Evolutionary conservation across 1,140 invertebrate species (phyloP), one percentile per base, ranked within the genome.

Genomic region (Liolophura sinensis): DNA sequence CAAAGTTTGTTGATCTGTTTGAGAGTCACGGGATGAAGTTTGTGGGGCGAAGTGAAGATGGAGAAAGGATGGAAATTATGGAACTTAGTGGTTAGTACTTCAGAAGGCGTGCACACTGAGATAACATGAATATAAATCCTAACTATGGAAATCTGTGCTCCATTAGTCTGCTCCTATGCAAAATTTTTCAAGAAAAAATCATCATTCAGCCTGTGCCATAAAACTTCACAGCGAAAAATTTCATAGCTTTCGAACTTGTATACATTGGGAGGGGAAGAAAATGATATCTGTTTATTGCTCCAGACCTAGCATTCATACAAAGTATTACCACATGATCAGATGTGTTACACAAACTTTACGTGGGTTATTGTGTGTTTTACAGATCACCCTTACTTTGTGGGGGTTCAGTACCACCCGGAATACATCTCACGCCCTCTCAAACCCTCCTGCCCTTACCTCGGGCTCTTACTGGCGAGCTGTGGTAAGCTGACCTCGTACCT

Each of bases 361-460:
- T n/a, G 59, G n/a, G n/a, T 62, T 63, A 16, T 66, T 55, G 48
- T 66, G 27, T 31, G 47, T 52, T 66, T 76, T 81, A 18, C 69
- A 85, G 87, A 87, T 70, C 96, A 99, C 86, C 92, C 91, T 0
- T 99, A 93, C 82, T 99, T 93, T 85, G 92, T 98, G 16, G 94
- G 92, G 0, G 95, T 96, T 0, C 98, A 99, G 84, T 99, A 93
- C 83, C 97, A 99, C 85, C 97, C 97, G 0, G 97, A 99, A 83
- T 99, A 99, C 84, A 87, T 98, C 20, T 97, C 94, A 0, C 88
- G 96, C 1, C 97, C 97, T 0, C 84, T 98, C 60, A 92, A 91
- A 70, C 96, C 97, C 0, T 97, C 95, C 47, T 93, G 97, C 5
- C 95, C 96, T 6, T 99, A 98, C 80, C 85, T 98, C 64, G 98